Evolutionary conservation across 2,888 invertebrate genomes (phyloP).

Genomic region (Apeira syringaria): DNA sequence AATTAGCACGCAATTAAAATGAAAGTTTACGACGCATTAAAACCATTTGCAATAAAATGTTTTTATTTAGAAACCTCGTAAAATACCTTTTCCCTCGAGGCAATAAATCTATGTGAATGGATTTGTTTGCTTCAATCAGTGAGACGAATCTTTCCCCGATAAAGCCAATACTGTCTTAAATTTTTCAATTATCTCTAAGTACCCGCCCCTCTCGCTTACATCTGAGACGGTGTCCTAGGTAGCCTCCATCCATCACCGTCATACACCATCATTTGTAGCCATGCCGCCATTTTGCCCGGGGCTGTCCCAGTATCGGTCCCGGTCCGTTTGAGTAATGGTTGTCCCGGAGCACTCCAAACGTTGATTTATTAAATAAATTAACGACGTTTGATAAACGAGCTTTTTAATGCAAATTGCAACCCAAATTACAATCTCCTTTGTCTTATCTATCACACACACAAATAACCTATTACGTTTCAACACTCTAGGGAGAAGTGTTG

Average conservation of each 20-base stretch:
- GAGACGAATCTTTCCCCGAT: constrained; percentile 34
- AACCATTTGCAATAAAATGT: constrained; percentile 29
- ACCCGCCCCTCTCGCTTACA: constrained; percentile 10
- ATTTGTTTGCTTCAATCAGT: constrained; percentile 32
- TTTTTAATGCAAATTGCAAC: constrained; percentile 54
- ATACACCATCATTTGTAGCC: constrained; percentile 63
- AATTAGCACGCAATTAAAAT: not conserved
- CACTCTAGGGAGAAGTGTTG: too few species aligned
- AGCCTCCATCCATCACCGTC: constrained; percentile 67
- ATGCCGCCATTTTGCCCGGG: constrained; percentile 17
- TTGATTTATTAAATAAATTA: constrained; percentile 79
- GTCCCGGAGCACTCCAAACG: constrained; percentile 51
- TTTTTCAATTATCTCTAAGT: constrained; percentile 44
- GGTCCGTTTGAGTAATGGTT: constrained; percentile 65
- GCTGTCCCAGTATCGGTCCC: constrained; percentile 43
- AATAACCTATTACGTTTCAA: too few species aligned
- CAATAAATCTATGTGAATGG: constrained; percentile 21
- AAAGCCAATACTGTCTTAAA: constrained; percentile 30
- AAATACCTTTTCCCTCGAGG: constrained; percentile 10
- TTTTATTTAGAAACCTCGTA: constrained; percentile 15
- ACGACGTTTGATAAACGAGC: constrained; percentile 63
- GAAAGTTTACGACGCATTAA: constrained; percentile 15
- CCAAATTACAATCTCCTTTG: too few species aligned
- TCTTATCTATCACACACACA: too few species aligned
- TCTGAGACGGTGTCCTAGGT: constrained; percentile 18